These are phyloP conservation scores for Ceyx cyanopectus DNA, from an alignment of 2,113 vertebrate genomes.

Conservation along the genomic window DNA sequence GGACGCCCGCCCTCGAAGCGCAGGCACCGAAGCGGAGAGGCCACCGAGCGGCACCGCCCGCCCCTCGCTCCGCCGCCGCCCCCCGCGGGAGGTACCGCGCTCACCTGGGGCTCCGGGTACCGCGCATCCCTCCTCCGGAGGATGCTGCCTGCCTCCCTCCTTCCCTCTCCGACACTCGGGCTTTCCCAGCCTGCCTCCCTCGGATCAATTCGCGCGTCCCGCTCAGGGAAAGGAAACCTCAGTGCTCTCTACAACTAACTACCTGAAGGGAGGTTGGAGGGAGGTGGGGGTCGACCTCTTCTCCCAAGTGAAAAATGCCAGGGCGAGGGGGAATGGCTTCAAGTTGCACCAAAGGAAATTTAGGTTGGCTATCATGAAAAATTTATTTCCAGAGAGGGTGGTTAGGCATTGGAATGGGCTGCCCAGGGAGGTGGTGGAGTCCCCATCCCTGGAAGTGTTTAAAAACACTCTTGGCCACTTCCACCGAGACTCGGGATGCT, in stretches of 20 bases:
- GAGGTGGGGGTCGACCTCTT: too few species aligned
- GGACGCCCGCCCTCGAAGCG: not conserved
- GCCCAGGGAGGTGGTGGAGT: too few species aligned
- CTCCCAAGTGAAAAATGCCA: too few species aligned
- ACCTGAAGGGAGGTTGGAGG: too few species aligned
- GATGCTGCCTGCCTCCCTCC: not conserved
- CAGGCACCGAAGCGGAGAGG: not conserved
- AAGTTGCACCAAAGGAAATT: too few species aligned
- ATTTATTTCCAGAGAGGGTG: too few species aligned
- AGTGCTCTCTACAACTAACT: too few species aligned
- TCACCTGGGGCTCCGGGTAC: not conserved
- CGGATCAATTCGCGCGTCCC: accelerated
- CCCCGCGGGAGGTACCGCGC: not conserved
- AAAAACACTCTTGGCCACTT: not conserved
- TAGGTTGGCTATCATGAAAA: too few species aligned
- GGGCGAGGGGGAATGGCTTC: too few species aligned
- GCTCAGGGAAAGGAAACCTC: not conserved
- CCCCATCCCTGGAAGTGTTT: too few species aligned
- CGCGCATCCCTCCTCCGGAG: not conserved
- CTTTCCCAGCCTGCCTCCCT: not conserved
- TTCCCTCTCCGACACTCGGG: not conserved
- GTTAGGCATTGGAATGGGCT: too few species aligned
- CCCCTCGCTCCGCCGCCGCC: not conserved
- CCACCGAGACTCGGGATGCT: not conserved
- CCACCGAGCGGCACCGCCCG: not conserved